These are phyloP conservation scores for Caenorhabditis sp. DNA, from an alignment of 2,888 invertebrate genomes.

Conservation along the genomic window DNA sequence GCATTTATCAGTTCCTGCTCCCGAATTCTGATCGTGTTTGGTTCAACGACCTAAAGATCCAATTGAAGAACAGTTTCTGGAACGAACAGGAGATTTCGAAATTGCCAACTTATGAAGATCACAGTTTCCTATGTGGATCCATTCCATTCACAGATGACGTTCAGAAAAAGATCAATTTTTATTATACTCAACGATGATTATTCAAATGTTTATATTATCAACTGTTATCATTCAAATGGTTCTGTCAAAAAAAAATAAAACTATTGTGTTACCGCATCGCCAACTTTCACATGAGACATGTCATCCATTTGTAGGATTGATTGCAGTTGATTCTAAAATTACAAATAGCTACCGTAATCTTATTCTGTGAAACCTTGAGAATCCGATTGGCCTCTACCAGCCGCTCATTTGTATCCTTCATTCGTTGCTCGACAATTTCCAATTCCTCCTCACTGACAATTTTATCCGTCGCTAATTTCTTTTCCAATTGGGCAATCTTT, in stretches of 20 bases:
- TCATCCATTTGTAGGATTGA: slow-evolving; percentile 80
- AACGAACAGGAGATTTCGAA: slow-evolving; percentile 33
- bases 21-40: slow-evolving; percentile 45
- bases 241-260: too few relatives aligned
- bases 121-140: slow-evolving; percentile 54
- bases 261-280: slow-evolving; percentile 47
- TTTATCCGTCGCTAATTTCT: slow-evolving; percentile 75
- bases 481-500: slow-evolving; percentile 77
- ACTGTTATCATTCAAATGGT: background rate
- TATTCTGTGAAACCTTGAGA: slow-evolving; percentile 67
- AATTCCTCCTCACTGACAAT: slow-evolving; percentile 78
- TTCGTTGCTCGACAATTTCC: slow-evolving; percentile 78
- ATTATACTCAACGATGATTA: slow-evolving; percentile 8
- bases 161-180: slow-evolving; percentile 37
- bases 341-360: background rate
- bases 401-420: slow-evolving; percentile 80
- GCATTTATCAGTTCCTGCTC: slow-evolving; percentile 51
- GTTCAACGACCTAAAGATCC: slow-evolving; percentile 44
- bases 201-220: background rate
- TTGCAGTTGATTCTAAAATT: slow-evolving; percentile 78
- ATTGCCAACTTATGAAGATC: slow-evolving; percentile 31
- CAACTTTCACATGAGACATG: slow-evolving; percentile 62
- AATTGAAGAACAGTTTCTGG: slow-evolving; percentile 57
- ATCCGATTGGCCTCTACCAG: slow-evolving; percentile 77
- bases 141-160: slow-evolving; percentile 47